These are phyloP conservation scores for Liparis tanakae DNA, from an alignment of 2,797 vertebrate genomes.

Conservation along the genomic window DNA sequence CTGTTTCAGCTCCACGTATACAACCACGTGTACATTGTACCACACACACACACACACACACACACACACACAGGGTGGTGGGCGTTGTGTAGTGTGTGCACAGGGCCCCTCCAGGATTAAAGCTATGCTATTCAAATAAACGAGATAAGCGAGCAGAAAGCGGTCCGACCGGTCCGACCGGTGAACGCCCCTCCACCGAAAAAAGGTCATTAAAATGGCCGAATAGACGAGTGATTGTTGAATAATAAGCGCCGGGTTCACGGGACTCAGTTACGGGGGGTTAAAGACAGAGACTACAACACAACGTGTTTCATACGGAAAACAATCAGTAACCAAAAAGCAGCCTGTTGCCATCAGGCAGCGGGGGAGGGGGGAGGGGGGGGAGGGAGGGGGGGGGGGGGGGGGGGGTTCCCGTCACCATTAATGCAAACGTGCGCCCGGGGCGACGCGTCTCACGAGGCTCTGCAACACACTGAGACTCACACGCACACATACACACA, in stretches of 20 bases:
- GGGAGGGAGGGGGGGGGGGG: constrained; percentile 9
- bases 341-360: constrained; percentile 35
- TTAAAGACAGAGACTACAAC: background rate
- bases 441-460: constrained; percentile 69
- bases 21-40: constrained; percentile 38
- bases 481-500: constrained; percentile 12
- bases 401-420: constrained; percentile 37
- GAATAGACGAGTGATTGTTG: background rate
- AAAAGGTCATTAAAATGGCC: background rate
- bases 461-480: constrained; percentile 47
- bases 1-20: constrained; percentile 22
- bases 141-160: constrained; percentile 69
- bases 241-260: background rate
- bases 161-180: constrained; percentile 62
- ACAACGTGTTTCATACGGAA: constrained; percentile 46
- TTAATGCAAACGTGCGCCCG: constrained; percentile 65
- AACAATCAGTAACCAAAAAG: constrained; percentile 68
- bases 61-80: constrained; percentile 59
- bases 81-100: constrained; percentile 53
- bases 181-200: constrained; percentile 45
- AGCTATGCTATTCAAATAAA: constrained; percentile 65
- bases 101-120: constrained; percentile 64
- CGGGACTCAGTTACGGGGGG: background rate
- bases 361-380: background rate
- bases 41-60: constrained; percentile 40